Evolutionary conservation across 1,140 invertebrate species (phyloP), one percentile per base, ranked within the genome.

Genomic region (Drosophila kepulauana): DNA sequence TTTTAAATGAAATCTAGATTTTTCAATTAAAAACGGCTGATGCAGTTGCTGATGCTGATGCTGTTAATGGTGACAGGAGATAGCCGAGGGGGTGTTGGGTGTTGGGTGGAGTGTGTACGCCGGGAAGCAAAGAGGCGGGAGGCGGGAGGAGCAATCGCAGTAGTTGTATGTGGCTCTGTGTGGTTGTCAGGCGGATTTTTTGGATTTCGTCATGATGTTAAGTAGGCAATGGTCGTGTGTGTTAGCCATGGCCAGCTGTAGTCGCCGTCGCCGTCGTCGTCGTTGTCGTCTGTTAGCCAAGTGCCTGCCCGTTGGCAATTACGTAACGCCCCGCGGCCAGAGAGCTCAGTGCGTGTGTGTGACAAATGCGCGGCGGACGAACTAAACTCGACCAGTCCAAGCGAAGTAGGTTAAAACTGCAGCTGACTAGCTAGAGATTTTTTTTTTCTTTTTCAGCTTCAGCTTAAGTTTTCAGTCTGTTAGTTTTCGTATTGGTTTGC

Each of bases 371-470:
- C 72, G 66, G 43, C 75, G 70, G 72, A 64, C 75, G 63, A 73
- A 66, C 70, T 77, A 77, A 77, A 73, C 75, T 77, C 70, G 70
- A 62, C 70, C 64, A 73, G 72, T 69, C 52, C 59, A 46, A 6
- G 28, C 57, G 75, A 81, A 79, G 73, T 81, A 81, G 79, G 79
- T 81, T 81, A 73, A 68, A 74, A 69, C 67, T 62, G 72, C 58
- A 75, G 72, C 65, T 68, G 71, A 74, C 64, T 74, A 61, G 64
- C 51, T 46, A 33, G 1, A 38, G 35, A 33, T 38, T 10, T 38
- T 11, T 38, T 38, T 65, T 48, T 67, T 20, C 0, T 20, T 20
- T 20, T 20, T 20, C 1, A 20, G 20, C 2, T 20, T 48, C 35
- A 59, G 51, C 33, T 73, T 45, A 13, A 69, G 71, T 56, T 56